Evolutionary conservation across 2,888 invertebrate genomes (phyloP).

Genomic region (Dynastes tityus): DNA sequence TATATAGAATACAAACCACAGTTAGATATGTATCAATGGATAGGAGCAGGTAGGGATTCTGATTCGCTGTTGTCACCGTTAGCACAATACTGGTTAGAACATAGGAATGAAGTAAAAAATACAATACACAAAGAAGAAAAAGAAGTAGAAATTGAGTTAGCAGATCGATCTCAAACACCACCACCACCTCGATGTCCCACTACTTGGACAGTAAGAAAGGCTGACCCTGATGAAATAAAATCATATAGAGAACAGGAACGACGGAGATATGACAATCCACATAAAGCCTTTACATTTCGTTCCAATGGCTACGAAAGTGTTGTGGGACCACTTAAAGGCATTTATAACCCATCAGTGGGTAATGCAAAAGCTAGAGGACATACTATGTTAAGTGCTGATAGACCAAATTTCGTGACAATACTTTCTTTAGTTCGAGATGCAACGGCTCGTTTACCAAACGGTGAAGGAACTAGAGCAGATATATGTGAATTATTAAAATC

Average conservation of each 20-base stretch:
- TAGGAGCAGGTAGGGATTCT: constrained; percentile 93
- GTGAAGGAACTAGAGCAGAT: constrained; percentile 93
- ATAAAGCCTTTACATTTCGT: constrained; percentile 91
- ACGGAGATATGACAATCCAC: constrained; percentile 88
- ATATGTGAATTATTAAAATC: constrained; percentile 88
- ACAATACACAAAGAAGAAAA: constrained; percentile 55
- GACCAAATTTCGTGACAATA: constrained; percentile 94
- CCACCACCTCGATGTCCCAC: constrained; percentile 81
- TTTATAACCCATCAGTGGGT: constrained; percentile 78
- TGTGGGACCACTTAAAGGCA: constrained; percentile 77
- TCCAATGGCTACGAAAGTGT: constrained; percentile 70
- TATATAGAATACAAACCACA: constrained; percentile 87
- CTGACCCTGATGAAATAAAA: constrained; percentile 83
- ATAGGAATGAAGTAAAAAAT: constrained; percentile 71
- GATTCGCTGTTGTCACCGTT: constrained; percentile 83
- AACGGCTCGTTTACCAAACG: constrained; percentile 93
- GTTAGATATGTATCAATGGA: constrained; percentile 89
- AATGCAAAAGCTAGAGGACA: constrained; percentile 84
- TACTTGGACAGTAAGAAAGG: constrained; percentile 87
- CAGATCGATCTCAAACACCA: constrained; percentile 71
- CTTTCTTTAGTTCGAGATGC: constrained; percentile 94
- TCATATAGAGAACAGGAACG: constrained; percentile 88
- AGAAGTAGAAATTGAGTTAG: constrained; percentile 63
- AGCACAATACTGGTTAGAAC: constrained; percentile 86
- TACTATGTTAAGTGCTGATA: constrained; percentile 83